Evolutionary conservation across 2,888 invertebrate genomes (phyloP), one percentile per base, ranked within the genome.

Genomic region (Leucophenga montana): DNA sequence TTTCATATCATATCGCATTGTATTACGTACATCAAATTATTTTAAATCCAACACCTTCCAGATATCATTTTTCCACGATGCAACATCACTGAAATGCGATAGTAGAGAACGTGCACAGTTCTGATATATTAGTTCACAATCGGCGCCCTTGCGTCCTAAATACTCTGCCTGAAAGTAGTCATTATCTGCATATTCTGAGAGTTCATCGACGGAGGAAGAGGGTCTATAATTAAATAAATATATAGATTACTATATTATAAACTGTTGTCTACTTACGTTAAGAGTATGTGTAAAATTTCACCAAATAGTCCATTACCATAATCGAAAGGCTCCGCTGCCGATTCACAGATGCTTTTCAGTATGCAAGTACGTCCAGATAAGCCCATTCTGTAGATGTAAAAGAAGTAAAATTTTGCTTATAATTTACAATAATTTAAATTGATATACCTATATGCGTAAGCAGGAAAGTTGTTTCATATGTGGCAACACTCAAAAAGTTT

Each of bases 281-380:
- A 91, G 85, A 94, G 87, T 79, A 94, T 92, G 89, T 95, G 93
- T 76, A 94, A 90, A 84, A 95, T 90, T 89, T 95, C 93, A 54
- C 93, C 94, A 77, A 94, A 90, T 80, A 95, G 89, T 27, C 95
- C 94, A 83, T 93, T 93, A 79, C 92, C 91, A 82, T 92, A 90
- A 78, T 91, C 91, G 80, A 95, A 92, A 65, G 94, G 92, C 67
- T 91, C 91, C 83, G 92, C 91, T 0, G 94, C 92, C 16, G 92
- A 91, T 88, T 95, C 94, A 85, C 95, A 95, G 84, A 95, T 94
- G 78, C 93, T 92, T 84, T 94, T 91, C 75, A 95, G 89, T 77
- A 95, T 87, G 89, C 95, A 95, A 56, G 92, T 91, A 75, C 93
- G 91, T 18, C 94, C 94, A 72, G 91, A 89, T 75, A 92, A 90